Percentiles rank a stretch among this genome's conserved stretches.
Conservation (phyloP, 2,113 vertebrate species). For the Monopterus albus region DNA sequence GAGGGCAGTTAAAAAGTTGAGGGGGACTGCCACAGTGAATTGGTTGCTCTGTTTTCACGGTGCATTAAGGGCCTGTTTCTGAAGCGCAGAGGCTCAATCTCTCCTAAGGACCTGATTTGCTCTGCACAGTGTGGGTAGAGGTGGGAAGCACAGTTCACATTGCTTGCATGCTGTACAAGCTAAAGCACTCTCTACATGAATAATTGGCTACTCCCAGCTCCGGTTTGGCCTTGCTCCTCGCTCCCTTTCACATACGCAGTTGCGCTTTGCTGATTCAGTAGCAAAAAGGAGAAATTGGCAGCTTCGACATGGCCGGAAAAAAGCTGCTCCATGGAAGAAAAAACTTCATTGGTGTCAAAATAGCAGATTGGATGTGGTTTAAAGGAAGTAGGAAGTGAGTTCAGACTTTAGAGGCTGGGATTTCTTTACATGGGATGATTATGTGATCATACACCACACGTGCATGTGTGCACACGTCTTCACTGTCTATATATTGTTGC, state of each 20-base stretch:
- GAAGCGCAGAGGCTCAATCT: slow-evolving; percentile 40
- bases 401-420: background rate
- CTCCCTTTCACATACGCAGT: slow-evolving; percentile 62
- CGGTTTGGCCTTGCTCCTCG: slow-evolving; percentile 60
- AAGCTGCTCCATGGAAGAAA: slow-evolving; percentile 16
- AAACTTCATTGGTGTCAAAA: slow-evolving; percentile 28
- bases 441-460: background rate
- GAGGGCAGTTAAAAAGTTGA: slow-evolving; percentile 15
- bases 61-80: slow-evolving; percentile 37
- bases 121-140: slow-evolving; percentile 58
- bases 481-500: background rate
- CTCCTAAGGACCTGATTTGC: slow-evolving; percentile 44
- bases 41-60: slow-evolving; percentile 41
- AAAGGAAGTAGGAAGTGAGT: background rate
- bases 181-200: slow-evolving; percentile 74
- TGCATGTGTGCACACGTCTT: slow-evolving; percentile 3
- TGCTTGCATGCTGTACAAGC: slow-evolving; percentile 56
- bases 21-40: slow-evolving; percentile 25
- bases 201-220: slow-evolving; percentile 71
- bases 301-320: slow-evolving; percentile 47
- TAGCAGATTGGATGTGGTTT: slow-evolving; percentile 6
- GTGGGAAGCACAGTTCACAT: slow-evolving; percentile 60
- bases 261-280: slow-evolving; percentile 69
- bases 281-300: slow-evolving; percentile 59
- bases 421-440: background rate